Evolutionary conservation across 2,797 vertebrate genomes (phyloP).

Genomic region (Pygocentrus nattereri): DNA sequence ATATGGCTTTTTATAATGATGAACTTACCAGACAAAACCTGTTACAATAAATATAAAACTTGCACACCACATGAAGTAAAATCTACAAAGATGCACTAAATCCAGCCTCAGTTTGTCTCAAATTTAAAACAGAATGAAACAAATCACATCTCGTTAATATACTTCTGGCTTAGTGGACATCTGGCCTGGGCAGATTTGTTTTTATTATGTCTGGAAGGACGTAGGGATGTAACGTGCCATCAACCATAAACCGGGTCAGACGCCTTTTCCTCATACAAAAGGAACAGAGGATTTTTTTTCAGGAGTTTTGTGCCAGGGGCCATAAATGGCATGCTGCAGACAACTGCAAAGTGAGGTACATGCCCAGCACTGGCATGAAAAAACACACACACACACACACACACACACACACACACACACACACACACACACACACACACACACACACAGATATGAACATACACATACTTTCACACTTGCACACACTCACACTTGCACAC

Average conservation of each 20-base stretch:
- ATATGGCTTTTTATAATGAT: slow-evolving; percentile 1
- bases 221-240: slow-evolving; percentile 38
- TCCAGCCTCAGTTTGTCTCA: slow-evolving; percentile 14
- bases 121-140: slow-evolving; percentile 31
- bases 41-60: slow-evolving; percentile 39
- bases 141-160: slow-evolving; percentile 24
- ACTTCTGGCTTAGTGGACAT: slow-evolving; percentile 32
- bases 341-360: slow-evolving; percentile 46
- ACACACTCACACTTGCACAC: background rate
- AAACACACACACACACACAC: slow-evolving; percentile 23
- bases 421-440: background rate
- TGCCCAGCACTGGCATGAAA: slow-evolving; percentile 27
- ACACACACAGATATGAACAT: background rate
- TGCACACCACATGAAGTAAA: background rate
- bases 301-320: slow-evolving; percentile 47
- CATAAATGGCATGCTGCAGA: slow-evolving; percentile 52
- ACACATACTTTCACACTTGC: background rate
- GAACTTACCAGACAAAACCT: slow-evolving; percentile 20
- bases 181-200: slow-evolving; percentile 52
- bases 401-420: background rate
- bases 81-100: background rate
- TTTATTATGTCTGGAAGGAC: slow-evolving; percentile 58
- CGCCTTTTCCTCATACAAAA: slow-evolving; percentile 42
- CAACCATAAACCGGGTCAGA: slow-evolving; percentile 48
- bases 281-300: slow-evolving; percentile 23